These are phyloP conservation scores for Oceanodroma tethys DNA, from an alignment of 2,113 vertebrate species.

Conservation along the genomic window DNA sequence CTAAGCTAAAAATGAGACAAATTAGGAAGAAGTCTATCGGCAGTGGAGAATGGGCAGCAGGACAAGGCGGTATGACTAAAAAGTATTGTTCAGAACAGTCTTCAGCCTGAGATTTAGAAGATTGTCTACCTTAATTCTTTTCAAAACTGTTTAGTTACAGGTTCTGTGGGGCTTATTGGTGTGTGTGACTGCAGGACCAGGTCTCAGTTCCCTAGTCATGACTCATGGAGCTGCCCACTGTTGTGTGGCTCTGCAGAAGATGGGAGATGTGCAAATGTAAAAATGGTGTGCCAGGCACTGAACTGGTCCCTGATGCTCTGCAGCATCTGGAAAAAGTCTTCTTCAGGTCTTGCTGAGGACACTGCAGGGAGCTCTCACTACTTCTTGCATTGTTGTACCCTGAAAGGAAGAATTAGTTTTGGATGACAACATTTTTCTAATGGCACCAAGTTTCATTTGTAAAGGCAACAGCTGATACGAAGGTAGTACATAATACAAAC, in stretches of 20 bases:
- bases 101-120: not conserved
- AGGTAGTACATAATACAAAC: accelerated
- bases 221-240: not conserved
- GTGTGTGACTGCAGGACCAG: not conserved
- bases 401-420: not conserved
- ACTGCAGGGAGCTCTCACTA: not conserved
- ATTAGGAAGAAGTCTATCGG: not conserved
- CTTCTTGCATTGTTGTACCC: not conserved
- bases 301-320: not conserved
- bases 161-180: not conserved
- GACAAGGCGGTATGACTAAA: not conserved
- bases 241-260: not conserved
- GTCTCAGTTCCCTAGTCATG: not conserved
- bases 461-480: not conserved
- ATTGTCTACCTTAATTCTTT: not conserved
- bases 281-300: not conserved
- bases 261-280: not conserved
- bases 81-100: not conserved
- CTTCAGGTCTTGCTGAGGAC: not conserved
- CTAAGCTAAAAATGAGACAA: constrained; percentile 51
- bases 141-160: not conserved
- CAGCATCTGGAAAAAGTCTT: not conserved
- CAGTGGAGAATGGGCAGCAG: not conserved
- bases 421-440: not conserved
- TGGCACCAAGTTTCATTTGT: not conserved